Evolutionary conservation across 2,888 invertebrate genomes (phyloP).

Genomic region (Rhogogaster chlorosoma): DNA sequence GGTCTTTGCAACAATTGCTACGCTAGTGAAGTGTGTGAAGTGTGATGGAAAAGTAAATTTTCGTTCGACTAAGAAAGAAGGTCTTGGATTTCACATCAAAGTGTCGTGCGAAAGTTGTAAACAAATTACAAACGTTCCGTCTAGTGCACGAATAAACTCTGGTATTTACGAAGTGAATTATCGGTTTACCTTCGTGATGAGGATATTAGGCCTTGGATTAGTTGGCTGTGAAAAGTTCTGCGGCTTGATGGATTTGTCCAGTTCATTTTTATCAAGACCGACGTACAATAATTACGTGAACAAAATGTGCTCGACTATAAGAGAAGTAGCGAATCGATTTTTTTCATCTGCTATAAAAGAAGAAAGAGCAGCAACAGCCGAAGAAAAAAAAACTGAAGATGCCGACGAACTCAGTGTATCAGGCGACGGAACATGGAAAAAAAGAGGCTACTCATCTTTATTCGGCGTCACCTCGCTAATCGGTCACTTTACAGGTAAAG

Average conservation of each 20-base stretch:
- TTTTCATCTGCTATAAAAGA: constrained; percentile 55
- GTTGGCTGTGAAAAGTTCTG: constrained; percentile 58
- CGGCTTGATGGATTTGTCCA: constrained; percentile 59
- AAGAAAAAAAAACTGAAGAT: constrained; percentile 54
- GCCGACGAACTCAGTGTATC: too few relatives aligned
- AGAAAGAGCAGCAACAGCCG: constrained; percentile 53
- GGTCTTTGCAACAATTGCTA: constrained; percentile 60
- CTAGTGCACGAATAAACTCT: constrained; percentile 55
- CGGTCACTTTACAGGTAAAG: too few relatives aligned
- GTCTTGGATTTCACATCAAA: constrained; percentile 56
- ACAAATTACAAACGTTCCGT: constrained; percentile 52
- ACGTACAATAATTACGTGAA: constrained; percentile 54
- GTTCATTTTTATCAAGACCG: constrained; percentile 59
- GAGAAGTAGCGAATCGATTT: constrained; percentile 51
- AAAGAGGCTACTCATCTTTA: too few relatives aligned
- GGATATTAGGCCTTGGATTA: constrained; percentile 58
- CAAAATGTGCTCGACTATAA: constrained; percentile 52
- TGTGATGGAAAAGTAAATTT: constrained; percentile 58
- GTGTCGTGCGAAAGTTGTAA: constrained; percentile 54
- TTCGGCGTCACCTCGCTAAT: too few relatives aligned
- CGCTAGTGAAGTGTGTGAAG: constrained; percentile 59
- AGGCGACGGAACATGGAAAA: too few relatives aligned
- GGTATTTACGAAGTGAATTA: constrained; percentile 54
- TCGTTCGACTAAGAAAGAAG: constrained; percentile 56
- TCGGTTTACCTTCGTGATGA: constrained; percentile 57